phyloP scores from a whole-genome alignment of 2,797 vertebrate species.

The Streptopelia turtur region DNA sequence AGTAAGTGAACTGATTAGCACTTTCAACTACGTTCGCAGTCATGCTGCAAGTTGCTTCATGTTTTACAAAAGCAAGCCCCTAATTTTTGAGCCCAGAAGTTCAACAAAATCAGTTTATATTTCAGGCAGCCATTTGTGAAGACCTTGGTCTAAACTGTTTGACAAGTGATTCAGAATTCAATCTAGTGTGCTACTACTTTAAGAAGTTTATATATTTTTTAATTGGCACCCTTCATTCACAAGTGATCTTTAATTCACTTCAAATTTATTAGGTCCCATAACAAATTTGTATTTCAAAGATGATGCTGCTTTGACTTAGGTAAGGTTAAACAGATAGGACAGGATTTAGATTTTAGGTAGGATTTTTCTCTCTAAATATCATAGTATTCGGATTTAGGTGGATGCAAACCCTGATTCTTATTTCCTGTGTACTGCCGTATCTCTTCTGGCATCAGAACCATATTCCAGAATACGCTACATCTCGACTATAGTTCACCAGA shows the following conservation, averaged over 20 bases:
- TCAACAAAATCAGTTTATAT: not conserved
- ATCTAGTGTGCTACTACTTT: not conserved
- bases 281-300: not conserved
- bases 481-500: not conserved
- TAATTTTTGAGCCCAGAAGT: not conserved
- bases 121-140: not conserved
- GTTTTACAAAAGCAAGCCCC: not conserved
- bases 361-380: not conserved
- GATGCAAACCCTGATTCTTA: not conserved
- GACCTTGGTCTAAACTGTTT: not conserved
- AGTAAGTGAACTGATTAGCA: not conserved
- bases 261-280: not conserved
- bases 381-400: not conserved
- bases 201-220: not conserved
- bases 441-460: not conserved
- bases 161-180: not conserved
- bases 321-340: not conserved
- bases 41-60: not conserved
- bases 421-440: not conserved
- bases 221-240: not conserved
- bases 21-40: not conserved
- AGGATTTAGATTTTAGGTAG: not conserved
- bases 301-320: not conserved
- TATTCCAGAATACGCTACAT: not conserved
- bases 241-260: not conserved